These are phyloP conservation scores for Rhea americana DNA, from an alignment of 2,113 vertebrate species.

Conservation along the genomic window DNA sequence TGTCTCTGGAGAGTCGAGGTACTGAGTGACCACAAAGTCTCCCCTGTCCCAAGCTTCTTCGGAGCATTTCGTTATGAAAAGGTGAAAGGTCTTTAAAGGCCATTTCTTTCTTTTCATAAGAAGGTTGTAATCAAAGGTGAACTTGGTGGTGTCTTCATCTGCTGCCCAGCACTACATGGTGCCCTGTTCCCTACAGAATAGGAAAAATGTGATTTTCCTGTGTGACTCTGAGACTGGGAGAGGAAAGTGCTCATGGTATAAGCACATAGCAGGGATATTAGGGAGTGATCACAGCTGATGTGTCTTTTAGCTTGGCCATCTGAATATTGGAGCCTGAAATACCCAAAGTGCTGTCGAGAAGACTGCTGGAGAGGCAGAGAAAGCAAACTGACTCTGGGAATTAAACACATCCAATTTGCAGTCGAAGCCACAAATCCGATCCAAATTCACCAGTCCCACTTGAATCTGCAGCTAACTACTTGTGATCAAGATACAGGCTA, in stretches of 20 bases:
- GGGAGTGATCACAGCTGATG: background rate
- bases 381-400: background rate
- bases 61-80: background rate
- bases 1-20: background rate
- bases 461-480: background rate
- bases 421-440: background rate
- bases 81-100: background rate
- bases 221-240: accelerated
- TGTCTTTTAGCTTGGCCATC: background rate
- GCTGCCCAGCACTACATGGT: accelerated
- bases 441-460: background rate
- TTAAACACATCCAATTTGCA: background rate
- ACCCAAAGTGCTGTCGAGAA: accelerated
- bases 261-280: too few species aligned
- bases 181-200: background rate
- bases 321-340: background rate
- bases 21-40: accelerated
- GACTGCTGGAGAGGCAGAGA: background rate
- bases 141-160: accelerated
- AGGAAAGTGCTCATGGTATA: accelerated
- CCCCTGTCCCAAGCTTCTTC: background rate
- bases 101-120: background rate
- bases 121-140: accelerated
- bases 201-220: background rate
- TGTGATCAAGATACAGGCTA: background rate